These are phyloP conservation scores for Agelas oroides DNA, from an alignment of 37 sponge, comb jelly and placozoan species.

Conservation along the genomic window DNA sequence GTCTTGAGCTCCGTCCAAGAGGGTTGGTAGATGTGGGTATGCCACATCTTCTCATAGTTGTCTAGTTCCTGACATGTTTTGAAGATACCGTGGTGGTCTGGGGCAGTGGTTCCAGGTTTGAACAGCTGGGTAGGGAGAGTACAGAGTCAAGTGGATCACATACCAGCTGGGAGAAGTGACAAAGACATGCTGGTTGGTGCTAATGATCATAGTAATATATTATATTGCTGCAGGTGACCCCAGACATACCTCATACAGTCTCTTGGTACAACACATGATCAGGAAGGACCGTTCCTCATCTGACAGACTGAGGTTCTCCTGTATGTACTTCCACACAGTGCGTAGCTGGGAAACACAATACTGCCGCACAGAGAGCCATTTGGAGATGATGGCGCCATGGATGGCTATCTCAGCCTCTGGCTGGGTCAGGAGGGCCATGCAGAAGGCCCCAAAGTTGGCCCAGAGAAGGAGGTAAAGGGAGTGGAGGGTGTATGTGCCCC, in stretches of 20 bases:
- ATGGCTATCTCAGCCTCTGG: slow-evolving; percentile 56
- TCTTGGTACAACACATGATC: slow-evolving; percentile 45
- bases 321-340: slow-evolving; percentile 80
- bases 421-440: slow-evolving; percentile 78
- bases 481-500: slow-evolving; percentile 81
- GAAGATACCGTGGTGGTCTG: slow-evolving; percentile 30
- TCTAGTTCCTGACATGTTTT: slow-evolving; percentile 42
- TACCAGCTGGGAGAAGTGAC: too few relatives aligned
- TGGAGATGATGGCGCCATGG: slow-evolving; percentile 71
- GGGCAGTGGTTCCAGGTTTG: background rate
- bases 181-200: too few relatives aligned
- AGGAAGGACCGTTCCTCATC: slow-evolving; percentile 89
- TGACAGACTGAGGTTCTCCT: slow-evolving; percentile 62
- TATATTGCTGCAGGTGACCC: too few relatives aligned
- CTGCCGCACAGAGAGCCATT: slow-evolving; percentile 78
- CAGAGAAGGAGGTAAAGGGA: slow-evolving; percentile 84
- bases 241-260: slow-evolving; percentile 46
- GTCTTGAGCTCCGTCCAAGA: slow-evolving; percentile 37
- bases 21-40: slow-evolving; percentile 59
- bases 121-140: too few relatives aligned
- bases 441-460: slow-evolving; percentile 83
- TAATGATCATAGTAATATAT: too few relatives aligned
- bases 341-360: slow-evolving; percentile 86
- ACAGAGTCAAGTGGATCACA: background rate
- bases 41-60: slow-evolving; percentile 82